These are phyloP conservation scores for Orbicella faveolata DNA, from an alignment of 64 coral and sea anemone genomes.

Conservation along the genomic window DNA sequence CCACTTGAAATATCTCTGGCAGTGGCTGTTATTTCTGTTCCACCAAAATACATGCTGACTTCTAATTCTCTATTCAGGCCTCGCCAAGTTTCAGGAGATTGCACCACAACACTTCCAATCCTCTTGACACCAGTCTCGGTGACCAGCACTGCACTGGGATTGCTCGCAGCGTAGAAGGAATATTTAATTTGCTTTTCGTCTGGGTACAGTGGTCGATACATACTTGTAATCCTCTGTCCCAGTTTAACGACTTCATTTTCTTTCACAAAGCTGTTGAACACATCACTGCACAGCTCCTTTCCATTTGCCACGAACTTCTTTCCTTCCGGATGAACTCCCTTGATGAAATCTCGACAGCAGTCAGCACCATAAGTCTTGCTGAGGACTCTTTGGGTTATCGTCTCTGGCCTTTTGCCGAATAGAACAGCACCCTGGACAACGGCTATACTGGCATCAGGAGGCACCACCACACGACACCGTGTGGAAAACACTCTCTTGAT, in stretches of 20 bases:
- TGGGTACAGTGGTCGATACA: conserved; percentile 25
- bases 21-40: conserved; percentile 7
- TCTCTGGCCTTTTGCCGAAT: background rate
- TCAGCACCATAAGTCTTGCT: conserved; percentile 15
- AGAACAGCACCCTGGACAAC: conserved; percentile 13
- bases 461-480: background rate
- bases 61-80: conserved; percentile 10
- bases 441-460: conserved; percentile 3
- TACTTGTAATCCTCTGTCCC: background rate
- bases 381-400: background rate
- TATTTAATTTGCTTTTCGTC: conserved; percentile 1
- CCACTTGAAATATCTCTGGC: conserved; percentile 7
- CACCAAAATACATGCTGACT: conserved; percentile 19
- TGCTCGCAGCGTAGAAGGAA: conserved; percentile 5
- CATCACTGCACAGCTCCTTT: conserved; percentile 1
- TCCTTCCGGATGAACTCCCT: background rate
- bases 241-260: conserved; percentile 22
- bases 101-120: conserved; percentile 13
- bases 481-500: conserved; percentile 6
- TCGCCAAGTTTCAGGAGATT: conserved; percentile 19
- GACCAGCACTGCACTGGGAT: background rate
- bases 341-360: conserved; percentile 7
- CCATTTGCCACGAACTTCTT: conserved; percentile 17
- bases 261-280: conserved; percentile 8
- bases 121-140: background rate